phyloP scores from a whole-genome alignment of 2,888 invertebrate genomes.

The Latheticus oryzae region DNA sequence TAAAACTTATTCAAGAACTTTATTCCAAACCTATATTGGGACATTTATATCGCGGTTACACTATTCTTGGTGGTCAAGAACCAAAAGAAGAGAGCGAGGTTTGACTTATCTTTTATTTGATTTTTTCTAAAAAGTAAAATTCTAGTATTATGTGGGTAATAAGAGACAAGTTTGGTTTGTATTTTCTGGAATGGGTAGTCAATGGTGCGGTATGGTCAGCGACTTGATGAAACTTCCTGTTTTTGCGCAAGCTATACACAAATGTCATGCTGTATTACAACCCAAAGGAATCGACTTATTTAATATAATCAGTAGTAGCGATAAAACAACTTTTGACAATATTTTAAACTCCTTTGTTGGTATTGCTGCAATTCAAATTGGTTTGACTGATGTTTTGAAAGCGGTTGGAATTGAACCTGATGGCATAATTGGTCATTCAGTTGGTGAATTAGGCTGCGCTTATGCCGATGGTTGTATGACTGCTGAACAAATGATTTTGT shows the following conservation, averaged over 20 bases:
- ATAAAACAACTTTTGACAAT: slow-evolving; percentile 71
- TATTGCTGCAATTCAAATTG: slow-evolving; percentile 75
- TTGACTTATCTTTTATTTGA: slow-evolving; percentile 19
- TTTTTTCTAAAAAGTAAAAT: slow-evolving; percentile 33
- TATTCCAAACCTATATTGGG: slow-evolving; percentile 67
- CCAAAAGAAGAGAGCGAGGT: slow-evolving; percentile 60
- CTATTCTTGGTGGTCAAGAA: slow-evolving; percentile 63
- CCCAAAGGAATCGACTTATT: slow-evolving; percentile 74
- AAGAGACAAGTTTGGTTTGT: slow-evolving; percentile 74
- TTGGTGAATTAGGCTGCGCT: slow-evolving; percentile 94
- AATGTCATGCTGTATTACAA: slow-evolving; percentile 69
- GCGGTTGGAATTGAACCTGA: slow-evolving; percentile 75
- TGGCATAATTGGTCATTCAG: slow-evolving; percentile 88
- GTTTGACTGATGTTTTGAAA: slow-evolving; percentile 70
- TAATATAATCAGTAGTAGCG: slow-evolving; percentile 70
- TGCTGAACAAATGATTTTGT: slow-evolving; percentile 85
- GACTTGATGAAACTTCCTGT: slow-evolving; percentile 75
- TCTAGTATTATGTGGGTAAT: slow-evolving; percentile 61
- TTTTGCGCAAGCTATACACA: slow-evolving; percentile 74
- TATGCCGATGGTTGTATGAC: slow-evolving; percentile 95
- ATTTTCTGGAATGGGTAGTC: slow-evolving; percentile 82
- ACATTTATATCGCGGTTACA: slow-evolving; percentile 75
- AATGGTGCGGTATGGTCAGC: slow-evolving; percentile 78
- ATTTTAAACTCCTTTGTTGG: slow-evolving; percentile 79
- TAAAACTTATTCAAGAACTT: slow-evolving; percentile 66